Evolutionary conservation across 2,113 vertebrate species (phyloP).

Genomic region (Melospiza georgiana): DNA sequence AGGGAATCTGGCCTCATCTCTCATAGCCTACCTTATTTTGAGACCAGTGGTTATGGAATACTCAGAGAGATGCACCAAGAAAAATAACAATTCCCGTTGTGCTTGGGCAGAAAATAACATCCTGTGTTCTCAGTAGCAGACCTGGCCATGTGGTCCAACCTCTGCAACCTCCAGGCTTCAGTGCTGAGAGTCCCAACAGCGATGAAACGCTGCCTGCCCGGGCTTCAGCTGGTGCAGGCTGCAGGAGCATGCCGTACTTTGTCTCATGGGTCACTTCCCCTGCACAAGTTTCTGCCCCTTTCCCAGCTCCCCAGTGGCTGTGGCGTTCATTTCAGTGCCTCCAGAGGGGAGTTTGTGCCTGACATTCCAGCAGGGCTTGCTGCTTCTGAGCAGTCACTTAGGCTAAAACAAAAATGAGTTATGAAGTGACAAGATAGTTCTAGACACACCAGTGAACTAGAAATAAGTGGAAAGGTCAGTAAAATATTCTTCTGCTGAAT

Average conservation of each 20-base stretch:
- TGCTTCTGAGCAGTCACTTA: neutral
- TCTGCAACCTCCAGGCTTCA: neutral
- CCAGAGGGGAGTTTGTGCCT: neutral
- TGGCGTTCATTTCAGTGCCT: neutral
- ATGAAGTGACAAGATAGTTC: constrained; percentile 48
- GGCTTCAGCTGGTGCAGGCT: neutral
- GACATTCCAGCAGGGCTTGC: neutral
- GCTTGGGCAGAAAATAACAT: neutral
- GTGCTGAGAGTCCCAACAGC: neutral
- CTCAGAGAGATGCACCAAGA: neutral
- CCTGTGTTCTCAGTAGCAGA: neutral
- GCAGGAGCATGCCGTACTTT: neutral
- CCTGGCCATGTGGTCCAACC: neutral
- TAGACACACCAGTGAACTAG: constrained; percentile 52
- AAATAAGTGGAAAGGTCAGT: constrained; percentile 46
- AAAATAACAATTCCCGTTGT: neutral
- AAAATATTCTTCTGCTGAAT: constrained; percentile 26
- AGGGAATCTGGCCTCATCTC: neutral
- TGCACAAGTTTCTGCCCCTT: constrained; percentile 10
- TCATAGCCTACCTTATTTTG: neutral
- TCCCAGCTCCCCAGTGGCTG: neutral
- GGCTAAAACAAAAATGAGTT: constrained; percentile 31
- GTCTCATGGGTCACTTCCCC: constrained; percentile 37
- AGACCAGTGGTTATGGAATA: neutral
- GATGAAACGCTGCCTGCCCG: neutral